Conservation (phyloP, 2,888 invertebrate species). For the Dryomyza anilis region DNA sequence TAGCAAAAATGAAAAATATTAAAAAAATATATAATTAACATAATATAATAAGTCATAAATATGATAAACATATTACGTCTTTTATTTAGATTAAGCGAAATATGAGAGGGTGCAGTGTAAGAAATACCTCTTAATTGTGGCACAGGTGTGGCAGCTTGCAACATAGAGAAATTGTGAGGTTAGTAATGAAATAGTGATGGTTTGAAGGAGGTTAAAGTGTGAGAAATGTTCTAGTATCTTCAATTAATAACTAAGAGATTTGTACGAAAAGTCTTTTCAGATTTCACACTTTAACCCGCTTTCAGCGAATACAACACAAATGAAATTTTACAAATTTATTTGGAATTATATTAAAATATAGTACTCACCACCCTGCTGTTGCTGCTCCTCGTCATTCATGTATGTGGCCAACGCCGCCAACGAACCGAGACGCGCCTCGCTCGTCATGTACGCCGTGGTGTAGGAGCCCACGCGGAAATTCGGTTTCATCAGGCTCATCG, state of each 20-base stretch:
- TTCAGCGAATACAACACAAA: not conserved
- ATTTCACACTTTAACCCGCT: not conserved
- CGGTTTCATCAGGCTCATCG: slow-evolving; percentile 64
- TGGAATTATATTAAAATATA: not conserved
- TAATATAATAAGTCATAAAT: too few relatives aligned
- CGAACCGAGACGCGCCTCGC: slow-evolving; percentile 57
- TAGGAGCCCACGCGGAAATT: slow-evolving; percentile 71
- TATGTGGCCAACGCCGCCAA: slow-evolving; percentile 60
- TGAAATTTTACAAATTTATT: not conserved
- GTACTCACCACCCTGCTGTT: slow-evolving; percentile 55
- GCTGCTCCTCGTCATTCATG: slow-evolving; percentile 55
- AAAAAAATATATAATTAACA: too few relatives aligned
- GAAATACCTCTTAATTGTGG: slow-evolving; percentile 51
- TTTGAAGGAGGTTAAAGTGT: too few relatives aligned
- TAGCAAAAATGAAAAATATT: not conserved
- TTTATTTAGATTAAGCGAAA: too few relatives aligned
- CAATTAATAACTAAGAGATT: slow-evolving; percentile 1
- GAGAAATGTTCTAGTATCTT: slow-evolving; percentile 21
- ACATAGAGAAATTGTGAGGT: slow-evolving; percentile 42
- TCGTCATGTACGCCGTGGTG: slow-evolving; percentile 55
- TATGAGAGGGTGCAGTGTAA: not conserved
- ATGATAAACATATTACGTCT: too few relatives aligned
- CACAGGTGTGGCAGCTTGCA: slow-evolving; percentile 59
- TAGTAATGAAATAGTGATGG: too few relatives aligned
- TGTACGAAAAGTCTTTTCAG: not conserved